phyloP scores from a whole-genome alignment of 1,140 invertebrate genomes.

The Dinothrombium tinctorium region DNA sequence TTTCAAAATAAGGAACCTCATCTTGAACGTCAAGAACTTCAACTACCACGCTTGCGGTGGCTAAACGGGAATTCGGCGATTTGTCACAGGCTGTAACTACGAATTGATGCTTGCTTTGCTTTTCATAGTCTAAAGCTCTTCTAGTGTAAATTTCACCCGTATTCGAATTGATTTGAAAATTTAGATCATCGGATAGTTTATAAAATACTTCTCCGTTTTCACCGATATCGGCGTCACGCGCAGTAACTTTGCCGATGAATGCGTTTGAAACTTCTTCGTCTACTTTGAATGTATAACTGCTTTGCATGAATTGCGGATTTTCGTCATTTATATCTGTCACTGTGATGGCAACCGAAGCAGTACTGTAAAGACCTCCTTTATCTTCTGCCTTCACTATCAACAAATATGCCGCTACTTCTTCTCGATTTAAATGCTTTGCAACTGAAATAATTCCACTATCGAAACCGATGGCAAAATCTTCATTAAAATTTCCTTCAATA shows the following conservation, averaged over 20 bases:
- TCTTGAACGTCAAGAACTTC: slow-evolving; percentile 51
- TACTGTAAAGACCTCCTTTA: slow-evolving; percentile 39
- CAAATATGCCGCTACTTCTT: slow-evolving; percentile 44
- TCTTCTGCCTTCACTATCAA: slow-evolving; percentile 61
- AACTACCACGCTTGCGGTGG: slow-evolving; percentile 61
- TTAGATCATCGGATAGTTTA: slow-evolving; percentile 32
- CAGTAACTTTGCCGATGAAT: slow-evolving; percentile 45
- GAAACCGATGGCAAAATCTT: slow-evolving; percentile 45
- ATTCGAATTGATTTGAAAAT: not conserved
- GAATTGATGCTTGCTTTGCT: slow-evolving; percentile 34
- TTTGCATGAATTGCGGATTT: slow-evolving; percentile 38
- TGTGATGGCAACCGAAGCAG: slow-evolving; percentile 57
- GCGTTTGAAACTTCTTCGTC: slow-evolving; percentile 46
- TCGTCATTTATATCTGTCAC: slow-evolving; percentile 76
- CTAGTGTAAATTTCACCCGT: slow-evolving; percentile 17
- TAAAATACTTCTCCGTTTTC: slow-evolving; percentile 31
- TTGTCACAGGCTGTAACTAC: slow-evolving; percentile 67
- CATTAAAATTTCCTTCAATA: slow-evolving; percentile 34
- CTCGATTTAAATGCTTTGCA: slow-evolving; percentile 45
- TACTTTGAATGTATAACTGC: slow-evolving; percentile 60
- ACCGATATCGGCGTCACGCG: slow-evolving; percentile 47
- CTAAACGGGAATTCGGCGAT: slow-evolving; percentile 52
- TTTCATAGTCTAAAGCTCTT: slow-evolving; percentile 54
- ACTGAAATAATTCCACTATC: slow-evolving; percentile 55
- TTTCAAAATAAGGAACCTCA: slow-evolving; percentile 52